Conservation (phyloP, 2,888 invertebrate genomes). For the Drosophila kanekoi region DNA sequence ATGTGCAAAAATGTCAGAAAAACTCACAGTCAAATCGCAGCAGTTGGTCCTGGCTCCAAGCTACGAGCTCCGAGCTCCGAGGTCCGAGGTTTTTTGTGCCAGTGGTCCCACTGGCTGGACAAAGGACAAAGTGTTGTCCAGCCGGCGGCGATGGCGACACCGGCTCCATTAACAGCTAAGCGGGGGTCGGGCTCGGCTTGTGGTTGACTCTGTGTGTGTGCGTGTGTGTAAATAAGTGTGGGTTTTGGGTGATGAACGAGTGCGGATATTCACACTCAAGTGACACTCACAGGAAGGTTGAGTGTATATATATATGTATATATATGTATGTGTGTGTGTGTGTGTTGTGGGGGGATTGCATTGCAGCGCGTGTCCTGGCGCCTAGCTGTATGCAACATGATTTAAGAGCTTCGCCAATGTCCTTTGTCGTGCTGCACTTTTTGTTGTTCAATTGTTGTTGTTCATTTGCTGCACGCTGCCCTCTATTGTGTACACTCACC, state of each 20-base stretch:
- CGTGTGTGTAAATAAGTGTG: conserved; percentile 17
- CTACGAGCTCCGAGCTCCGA: too few species aligned
- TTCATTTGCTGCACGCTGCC: conserved; percentile 59
- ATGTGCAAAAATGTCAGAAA: conserved; percentile 82
- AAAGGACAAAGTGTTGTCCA: conserved; percentile 71
- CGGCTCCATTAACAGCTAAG: conserved; percentile 70
- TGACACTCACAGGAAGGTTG: conserved; percentile 53
- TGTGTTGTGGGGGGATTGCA: conserved; percentile 63
- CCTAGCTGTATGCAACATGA: conserved; percentile 78
- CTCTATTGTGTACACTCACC: conserved; percentile 15
- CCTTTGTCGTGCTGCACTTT: conserved; percentile 66
- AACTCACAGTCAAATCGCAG: conserved; percentile 78
- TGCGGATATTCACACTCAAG: conserved; percentile 77
- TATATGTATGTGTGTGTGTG: background rate
- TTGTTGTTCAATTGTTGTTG: conserved; percentile 61
- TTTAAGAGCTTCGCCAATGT: conserved; percentile 64
- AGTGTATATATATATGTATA: background rate
- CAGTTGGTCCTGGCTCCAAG: conserved; percentile 66
- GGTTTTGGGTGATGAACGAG: conserved; percentile 62
- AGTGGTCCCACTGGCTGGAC: conserved; percentile 30
- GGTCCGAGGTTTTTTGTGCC: background rate
- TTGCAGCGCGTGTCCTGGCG: conserved; percentile 55
- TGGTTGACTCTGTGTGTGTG: conserved; percentile 25
- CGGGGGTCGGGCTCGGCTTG: conserved; percentile 21
- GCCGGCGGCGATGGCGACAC: conserved; percentile 73